phyloP scores from a whole-genome alignment of 2,888 invertebrate species.

The Watsonalla cultraria region DNA sequence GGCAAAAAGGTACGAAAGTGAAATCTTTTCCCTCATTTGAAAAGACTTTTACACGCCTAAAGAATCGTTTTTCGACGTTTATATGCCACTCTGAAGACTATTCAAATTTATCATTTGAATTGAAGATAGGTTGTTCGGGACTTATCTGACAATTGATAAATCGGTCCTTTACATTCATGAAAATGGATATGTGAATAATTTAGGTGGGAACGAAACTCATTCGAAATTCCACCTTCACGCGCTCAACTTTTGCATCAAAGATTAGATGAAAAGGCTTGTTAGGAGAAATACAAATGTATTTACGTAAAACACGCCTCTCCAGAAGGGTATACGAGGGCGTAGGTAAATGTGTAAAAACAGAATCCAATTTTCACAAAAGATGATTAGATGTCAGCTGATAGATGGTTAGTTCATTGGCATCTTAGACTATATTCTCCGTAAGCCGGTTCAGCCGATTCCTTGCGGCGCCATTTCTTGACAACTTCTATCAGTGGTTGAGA shows the following conservation, averaged over 20 bases:
- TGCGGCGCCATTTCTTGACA: too few species aligned
- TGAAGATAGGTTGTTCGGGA: background rate
- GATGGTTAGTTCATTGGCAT: too few species aligned
- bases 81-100: slow-evolving; percentile 1
- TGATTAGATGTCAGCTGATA: too few species aligned
- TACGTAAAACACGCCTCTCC: too few species aligned
- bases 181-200: background rate
- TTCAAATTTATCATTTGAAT: slow-evolving; percentile 2
- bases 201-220: background rate
- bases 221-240: background rate
- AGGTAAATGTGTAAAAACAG: too few species aligned
- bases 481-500: too few species aligned
- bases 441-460: too few species aligned
- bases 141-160: slow-evolving; percentile 3
- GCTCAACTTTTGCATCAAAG: background rate
- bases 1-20: background rate
- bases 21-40: background rate
- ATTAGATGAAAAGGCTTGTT: background rate
- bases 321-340: too few species aligned
- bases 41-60: background rate
- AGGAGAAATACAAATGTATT: too few species aligned
- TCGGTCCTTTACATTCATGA: background rate
- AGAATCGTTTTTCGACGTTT: background rate
- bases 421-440: too few species aligned
- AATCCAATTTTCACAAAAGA: too few species aligned